Evolutionary conservation across 2,888 invertebrate species (phyloP), one percentile per base, ranked within the genome.

Genomic region (Ormyrus thymus): DNA sequence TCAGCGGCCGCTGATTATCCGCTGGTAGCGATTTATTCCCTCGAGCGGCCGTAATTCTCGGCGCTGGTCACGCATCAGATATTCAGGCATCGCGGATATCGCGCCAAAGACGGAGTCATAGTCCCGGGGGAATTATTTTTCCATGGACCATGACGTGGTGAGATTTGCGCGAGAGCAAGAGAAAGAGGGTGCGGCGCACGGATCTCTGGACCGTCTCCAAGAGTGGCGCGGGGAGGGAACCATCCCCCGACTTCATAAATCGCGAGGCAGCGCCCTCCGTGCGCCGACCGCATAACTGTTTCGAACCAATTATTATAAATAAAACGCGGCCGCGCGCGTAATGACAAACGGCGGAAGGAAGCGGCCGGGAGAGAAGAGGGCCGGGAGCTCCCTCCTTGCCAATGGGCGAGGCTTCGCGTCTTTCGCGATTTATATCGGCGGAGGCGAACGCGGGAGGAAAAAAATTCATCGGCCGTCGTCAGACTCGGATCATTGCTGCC

Each of bases 301-400:
- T 87, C 87, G 83, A 87, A 87, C 87, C 87, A 87, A 88, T 88
- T 88, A 88, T 88, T 88, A 88, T 87, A 88, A 88, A 88, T 88
- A 88, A 88, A 88, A 87, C 86, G 86, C 86, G 86, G 86, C 85
- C 85, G 84, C 83, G 84, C 85, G 84, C 83, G 84, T 86, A 86
- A 88, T 88, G 88, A 88, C 86, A 87, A 88, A 88, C 85, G 86
- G 85, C 87, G 84, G 84, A 82, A 78, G 84, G 84, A 82, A 78
- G 82, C 73, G 81, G 68, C 78, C 48, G 46, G 55, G 64, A 53
- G 15, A 51, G 29, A 65, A 64, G 48, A 29, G 29, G 29, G 29
- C 3, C 29, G 0, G 1, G 29, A 29, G 29, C 29, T 29, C 29
- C 4, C 3, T 51, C 65, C 66, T 65, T 74, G 78, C 61, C 78